phyloP scores from a whole-genome alignment of 2,113 vertebrate genomes.

The Indri indri region DNA sequence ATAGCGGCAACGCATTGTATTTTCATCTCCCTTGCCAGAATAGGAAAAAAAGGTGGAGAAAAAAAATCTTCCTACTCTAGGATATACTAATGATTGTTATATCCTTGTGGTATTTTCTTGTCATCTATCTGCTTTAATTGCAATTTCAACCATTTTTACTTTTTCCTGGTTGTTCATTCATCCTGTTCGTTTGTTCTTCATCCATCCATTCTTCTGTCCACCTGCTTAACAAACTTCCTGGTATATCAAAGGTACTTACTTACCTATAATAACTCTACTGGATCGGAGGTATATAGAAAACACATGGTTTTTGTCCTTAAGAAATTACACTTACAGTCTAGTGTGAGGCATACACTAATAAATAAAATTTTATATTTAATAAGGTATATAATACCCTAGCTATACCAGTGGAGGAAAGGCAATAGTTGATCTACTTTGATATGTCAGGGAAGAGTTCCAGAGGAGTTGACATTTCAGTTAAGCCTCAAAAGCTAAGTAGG shows the following conservation, averaged over 20 bases:
- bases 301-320: not conserved
- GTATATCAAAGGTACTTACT: not conserved
- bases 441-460: not conserved
- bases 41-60: not conserved
- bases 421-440: not conserved
- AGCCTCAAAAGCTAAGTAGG: not conserved
- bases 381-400: not conserved
- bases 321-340: not conserved
- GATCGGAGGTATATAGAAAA: not conserved
- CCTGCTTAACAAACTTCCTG: not conserved
- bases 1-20: not conserved
- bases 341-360: not conserved
- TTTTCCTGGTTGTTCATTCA: not conserved
- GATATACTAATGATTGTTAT: not conserved
- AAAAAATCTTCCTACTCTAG: not conserved
- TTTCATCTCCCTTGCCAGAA: not conserved
- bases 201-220: not conserved
- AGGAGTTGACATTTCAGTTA: not conserved
- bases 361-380: not conserved
- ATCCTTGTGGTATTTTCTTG: not conserved
- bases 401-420: not conserved
- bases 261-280: not conserved
- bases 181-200: not conserved
- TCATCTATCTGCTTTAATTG: not conserved
- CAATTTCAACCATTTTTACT: not conserved